Evolutionary conservation across 2,888 invertebrate genomes (phyloP).

Genomic region (Cyrtodaria siliqua): DNA sequence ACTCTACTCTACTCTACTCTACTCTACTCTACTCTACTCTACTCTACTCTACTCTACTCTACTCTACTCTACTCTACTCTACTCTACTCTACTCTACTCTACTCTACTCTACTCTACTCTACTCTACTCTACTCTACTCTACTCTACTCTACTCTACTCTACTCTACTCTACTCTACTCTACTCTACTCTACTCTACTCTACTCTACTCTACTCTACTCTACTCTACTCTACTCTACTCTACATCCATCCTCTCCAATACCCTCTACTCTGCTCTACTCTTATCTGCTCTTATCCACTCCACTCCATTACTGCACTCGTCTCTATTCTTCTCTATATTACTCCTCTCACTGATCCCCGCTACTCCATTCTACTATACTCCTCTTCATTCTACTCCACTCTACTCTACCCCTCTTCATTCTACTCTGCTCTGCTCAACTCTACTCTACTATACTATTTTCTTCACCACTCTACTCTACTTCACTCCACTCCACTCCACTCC

Average conservation of each 20-base stretch:
- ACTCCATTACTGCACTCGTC: too few species aligned
- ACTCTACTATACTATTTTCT: constrained; percentile 16
- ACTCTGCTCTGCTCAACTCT: constrained; percentile 14
- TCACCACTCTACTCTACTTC: constrained; percentile 16
- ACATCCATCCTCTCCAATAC: too few species aligned
- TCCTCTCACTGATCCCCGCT: too few species aligned
- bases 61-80: constrained; percentile 3
- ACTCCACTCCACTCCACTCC: constrained; percentile 15
- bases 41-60: constrained; percentile 15
- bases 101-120: constrained; percentile 19
- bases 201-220: constrained; percentile 14
- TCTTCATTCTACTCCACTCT: constrained; percentile 2
- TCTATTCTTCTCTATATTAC: too few species aligned
- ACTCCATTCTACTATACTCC: too few species aligned
- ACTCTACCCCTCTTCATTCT: constrained; percentile 26
- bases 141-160: constrained; percentile 13
- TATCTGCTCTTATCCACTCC: too few species aligned
- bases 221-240: too few species aligned
- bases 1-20: too few species aligned
- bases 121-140: constrained; percentile 6
- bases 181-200: constrained; percentile 23
- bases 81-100: constrained; percentile 19
- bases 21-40: constrained; percentile 3
- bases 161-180: constrained; percentile 6
- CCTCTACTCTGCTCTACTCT: too few species aligned